phyloP scores from a whole-genome alignment of 2,113 vertebrate species.

The Todiramphus saurophagus region DNA sequence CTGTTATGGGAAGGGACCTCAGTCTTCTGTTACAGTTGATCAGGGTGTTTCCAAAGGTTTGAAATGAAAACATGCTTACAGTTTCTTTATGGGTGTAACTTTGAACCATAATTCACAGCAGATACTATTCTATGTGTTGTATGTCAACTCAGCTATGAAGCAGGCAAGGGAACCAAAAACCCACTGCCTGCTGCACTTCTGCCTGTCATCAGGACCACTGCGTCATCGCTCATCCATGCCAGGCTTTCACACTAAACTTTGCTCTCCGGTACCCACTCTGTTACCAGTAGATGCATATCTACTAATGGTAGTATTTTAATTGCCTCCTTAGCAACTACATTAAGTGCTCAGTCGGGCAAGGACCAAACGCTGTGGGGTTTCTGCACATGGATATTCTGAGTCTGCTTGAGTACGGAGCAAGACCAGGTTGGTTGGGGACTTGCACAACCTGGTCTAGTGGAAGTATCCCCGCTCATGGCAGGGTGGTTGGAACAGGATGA shows the following conservation, averaged over 20 bases:
- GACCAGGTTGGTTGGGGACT: no score
- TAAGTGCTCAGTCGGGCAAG: background rate
- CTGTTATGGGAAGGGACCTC: background rate
- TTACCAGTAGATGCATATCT: background rate
- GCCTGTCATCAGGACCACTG: background rate
- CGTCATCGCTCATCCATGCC: rapidly evolving
- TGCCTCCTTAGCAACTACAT: background rate
- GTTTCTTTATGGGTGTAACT: background rate
- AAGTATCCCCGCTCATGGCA: no score
- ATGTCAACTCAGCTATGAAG: background rate
- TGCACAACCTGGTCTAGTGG: no score
- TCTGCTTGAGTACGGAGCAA: background rate
- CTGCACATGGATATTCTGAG: rapidly evolving
- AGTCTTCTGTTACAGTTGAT: background rate
- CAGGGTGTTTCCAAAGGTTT: background rate
- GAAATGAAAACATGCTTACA: background rate
- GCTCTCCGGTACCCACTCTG: background rate
- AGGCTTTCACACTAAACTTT: background rate
- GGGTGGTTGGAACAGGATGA: no score
- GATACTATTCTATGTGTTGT: background rate
- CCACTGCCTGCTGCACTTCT: background rate
- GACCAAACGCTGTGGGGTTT: background rate
- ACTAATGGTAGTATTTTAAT: background rate
- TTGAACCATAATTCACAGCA: background rate
- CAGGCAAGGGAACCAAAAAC: background rate